phyloP scores from a whole-genome alignment of 2,888 invertebrate genomes.

The Aspidiotus rigidus region DNA sequence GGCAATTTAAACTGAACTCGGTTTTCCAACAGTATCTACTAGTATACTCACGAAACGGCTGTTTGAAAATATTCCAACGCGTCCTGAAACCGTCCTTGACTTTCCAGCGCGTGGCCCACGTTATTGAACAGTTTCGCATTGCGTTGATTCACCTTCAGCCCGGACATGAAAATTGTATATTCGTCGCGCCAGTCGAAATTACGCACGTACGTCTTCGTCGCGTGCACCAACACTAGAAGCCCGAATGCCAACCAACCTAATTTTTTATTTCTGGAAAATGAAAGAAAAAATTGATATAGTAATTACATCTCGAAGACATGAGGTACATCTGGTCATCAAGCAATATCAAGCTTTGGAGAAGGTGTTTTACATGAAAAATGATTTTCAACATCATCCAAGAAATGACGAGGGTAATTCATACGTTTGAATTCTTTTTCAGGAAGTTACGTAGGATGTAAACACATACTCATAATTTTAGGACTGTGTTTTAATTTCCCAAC shows the following conservation, averaged over 20 bases:
- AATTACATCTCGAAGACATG: no score
- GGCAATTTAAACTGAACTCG: not conserved
- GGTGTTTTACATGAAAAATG: no score
- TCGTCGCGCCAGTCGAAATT: slow-evolving; percentile 92
- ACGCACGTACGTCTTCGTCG: slow-evolving; percentile 73
- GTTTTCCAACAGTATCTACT: not conserved
- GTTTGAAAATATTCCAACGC: slow-evolving; percentile 85
- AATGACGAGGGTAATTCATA: no score
- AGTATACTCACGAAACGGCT: slow-evolving; percentile 58
- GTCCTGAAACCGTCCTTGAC: slow-evolving; percentile 56
- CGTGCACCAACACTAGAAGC: slow-evolving; percentile 62
- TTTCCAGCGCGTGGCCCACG: slow-evolving; percentile 91
- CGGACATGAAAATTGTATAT: slow-evolving; percentile 88
- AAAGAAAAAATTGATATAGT: not conserved
- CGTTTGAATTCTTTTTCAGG: no score
- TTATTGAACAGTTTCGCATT: slow-evolving; percentile 97
- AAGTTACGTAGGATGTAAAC: no score
- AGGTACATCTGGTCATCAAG: no score
- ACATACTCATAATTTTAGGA: no score
- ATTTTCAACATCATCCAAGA: no score
- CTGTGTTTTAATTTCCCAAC: no score
- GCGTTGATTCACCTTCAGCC: slow-evolving; percentile 70
- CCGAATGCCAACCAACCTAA: slow-evolving; percentile 57
- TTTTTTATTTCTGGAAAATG: slow-evolving; percentile 47
- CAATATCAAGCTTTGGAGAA: no score